Evolutionary conservation across 2,888 invertebrate genomes (phyloP), one percentile per base, ranked within the genome.

Genomic region (Cantharis rufa): DNA sequence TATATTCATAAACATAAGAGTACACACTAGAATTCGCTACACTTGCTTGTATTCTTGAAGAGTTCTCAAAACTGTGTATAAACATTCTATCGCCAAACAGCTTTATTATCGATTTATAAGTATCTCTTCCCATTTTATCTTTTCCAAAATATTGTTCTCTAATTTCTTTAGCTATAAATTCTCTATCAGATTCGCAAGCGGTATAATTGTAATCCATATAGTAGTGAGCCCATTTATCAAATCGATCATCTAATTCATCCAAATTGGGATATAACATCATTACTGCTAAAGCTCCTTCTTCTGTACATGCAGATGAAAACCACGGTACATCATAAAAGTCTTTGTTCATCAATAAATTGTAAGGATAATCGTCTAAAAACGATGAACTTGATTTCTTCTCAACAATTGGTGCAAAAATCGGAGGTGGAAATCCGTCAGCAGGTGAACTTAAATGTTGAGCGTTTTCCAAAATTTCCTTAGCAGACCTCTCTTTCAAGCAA

Each of bases 241-340:
- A 64, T 64, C 11, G 10, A 16, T 1, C 16, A 64, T 64, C 64
- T 13, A 64, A 16, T 13, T 2, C 21, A 18, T 64, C 64, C 7
- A 64, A 64, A 16, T 21, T 18, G 0, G 10, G 11, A 11, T 15
- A 13, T 4, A 70, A 32, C 7, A 70, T 10, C 4, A 92, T 91
- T 61, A 91, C 93, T 24, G 94, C 94, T 82, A 93, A 94, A n/a
- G 94, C 88, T 74, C 95, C 95, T 86, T 95, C 95, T 71, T 93
- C 91, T 15, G 91, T 90, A 0, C 92, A 92, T 66, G 92, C 90
- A 1, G 92, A 92, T 1, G 92, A 89, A 72, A 95, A 89, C 90
- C 94, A 93, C 0, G 95, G 95, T 7, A 93, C 82, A 77, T 92
- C 90, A 13, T 91, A 88, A 82, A 92, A 91, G 21, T 90, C 87